Conservation (phyloP, 2,113 vertebrate genomes). For the Ciconia stormi region DNA sequence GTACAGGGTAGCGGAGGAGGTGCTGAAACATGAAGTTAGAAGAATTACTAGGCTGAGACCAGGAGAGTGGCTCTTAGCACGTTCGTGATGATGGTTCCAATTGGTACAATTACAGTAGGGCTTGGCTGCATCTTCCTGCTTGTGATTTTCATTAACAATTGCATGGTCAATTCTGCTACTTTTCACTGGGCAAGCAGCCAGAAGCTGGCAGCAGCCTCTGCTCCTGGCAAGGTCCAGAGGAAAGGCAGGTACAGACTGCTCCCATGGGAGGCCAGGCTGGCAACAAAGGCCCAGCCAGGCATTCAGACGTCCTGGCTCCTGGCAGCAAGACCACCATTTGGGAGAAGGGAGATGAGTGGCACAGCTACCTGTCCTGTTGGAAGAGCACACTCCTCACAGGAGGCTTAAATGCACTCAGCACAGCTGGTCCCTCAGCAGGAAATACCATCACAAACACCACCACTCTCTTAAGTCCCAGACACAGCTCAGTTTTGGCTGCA, state of each 20-base stretch:
- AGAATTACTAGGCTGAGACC: background rate
- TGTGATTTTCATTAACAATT: background rate
- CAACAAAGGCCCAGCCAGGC: background rate
- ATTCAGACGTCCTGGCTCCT: background rate
- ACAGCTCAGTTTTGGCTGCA: background rate
- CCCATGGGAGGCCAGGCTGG: background rate
- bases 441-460: background rate
- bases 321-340: accelerated
- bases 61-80: background rate
- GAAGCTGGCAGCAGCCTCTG: background rate
- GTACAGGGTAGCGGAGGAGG: background rate
- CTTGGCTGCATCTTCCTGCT: background rate
- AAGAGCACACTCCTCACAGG: background rate
- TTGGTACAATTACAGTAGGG: background rate
- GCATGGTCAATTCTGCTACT: background rate
- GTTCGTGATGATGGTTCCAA: background rate
- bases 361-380: background rate
- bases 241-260: background rate
- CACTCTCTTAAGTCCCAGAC: background rate
- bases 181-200: background rate
- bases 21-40: background rate
- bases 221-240: background rate
- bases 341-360: background rate
- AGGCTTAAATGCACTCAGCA: background rate
- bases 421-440: background rate